Conservation (phyloP, 2,797 vertebrate species). For the Falco biarmicus region DNA sequence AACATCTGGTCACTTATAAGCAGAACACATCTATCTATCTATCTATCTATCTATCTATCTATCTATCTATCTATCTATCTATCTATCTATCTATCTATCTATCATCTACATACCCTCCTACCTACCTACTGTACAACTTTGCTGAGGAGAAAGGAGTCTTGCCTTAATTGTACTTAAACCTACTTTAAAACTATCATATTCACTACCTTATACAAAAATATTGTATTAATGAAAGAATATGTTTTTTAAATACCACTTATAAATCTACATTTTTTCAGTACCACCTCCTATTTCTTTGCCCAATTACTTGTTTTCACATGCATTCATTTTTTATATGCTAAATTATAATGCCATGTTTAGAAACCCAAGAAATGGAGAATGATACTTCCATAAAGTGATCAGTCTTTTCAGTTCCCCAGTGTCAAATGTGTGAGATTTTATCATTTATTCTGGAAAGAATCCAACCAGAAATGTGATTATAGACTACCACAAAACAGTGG, state of each 20-base stretch:
- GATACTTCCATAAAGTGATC: not conserved
- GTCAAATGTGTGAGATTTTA: not conserved
- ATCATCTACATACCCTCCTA: not conserved
- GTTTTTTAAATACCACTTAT: not conserved
- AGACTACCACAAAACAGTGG: not conserved
- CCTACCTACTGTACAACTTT: not conserved
- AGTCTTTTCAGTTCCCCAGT: not conserved
- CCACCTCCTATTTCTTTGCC: not conserved
- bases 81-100: not conserved
- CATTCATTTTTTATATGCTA: not conserved
- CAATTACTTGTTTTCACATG: not conserved
- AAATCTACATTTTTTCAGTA: not conserved
- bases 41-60: not conserved
- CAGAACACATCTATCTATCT: not conserved
- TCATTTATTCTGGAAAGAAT: not conserved
- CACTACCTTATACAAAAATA: not conserved
- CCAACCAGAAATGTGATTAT: not conserved
- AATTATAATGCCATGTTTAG: not conserved
- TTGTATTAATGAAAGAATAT: rapidly evolving
- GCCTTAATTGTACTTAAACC: not conserved
- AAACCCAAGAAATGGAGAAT: not conserved
- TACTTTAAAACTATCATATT: not conserved
- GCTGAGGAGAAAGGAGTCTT: not conserved
- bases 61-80: not conserved
- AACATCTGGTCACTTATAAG: not conserved